Base-by-base conservation (phyloP, 2,113 vertebrate genomes). In the Mixornis gularis region DNA sequence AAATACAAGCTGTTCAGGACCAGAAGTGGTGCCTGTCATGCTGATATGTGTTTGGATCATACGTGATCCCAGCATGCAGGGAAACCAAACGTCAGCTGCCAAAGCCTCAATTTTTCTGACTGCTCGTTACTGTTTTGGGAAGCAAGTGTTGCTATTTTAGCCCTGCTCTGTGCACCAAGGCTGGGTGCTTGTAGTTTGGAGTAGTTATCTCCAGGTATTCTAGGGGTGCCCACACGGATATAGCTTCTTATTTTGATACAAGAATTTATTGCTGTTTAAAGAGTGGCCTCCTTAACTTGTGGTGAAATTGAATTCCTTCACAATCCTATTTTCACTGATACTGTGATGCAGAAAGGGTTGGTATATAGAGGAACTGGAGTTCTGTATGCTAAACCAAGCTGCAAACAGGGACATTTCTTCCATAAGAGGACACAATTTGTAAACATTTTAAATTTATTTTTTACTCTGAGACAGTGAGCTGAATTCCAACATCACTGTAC, bases 1-100 rank as follows among this genome's bases (percentile, higher is more conserved):
- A 92, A 93, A 80, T 59, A 74, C 88, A 86, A 90, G 76, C 82
- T 83, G 83, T 44, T 80, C 68, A 44, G 76, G 76, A 90, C 52
- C n/a, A 76, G 73, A 92, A 93, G 79, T 15, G 43, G 56, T 66
- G 87, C 38, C 76, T 68, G 60, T 51, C 85, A 59, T 71, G 40
- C 43, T 58, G 70, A 77, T 24, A 15, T 2, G 43, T 46, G 52
- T 66, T 84, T 72, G 81, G 81, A 69, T 76, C 73, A 77, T 11
- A 56, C 1, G 1, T 63, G 82, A 85, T 56, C 71, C 30, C 76
- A 40, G 79, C 43, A 34, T 2, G 7, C 56, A 29, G 25, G 63
- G 55, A 77, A 88, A 48, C 15, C 56, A 70, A 79, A n/a, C 0
- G 1, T 13, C 63, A 73, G 59, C 68, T 90, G 76, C 76, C 71